Conservation (phyloP, 2,888 invertebrate species). For the Drosophila kuntzei region DNA sequence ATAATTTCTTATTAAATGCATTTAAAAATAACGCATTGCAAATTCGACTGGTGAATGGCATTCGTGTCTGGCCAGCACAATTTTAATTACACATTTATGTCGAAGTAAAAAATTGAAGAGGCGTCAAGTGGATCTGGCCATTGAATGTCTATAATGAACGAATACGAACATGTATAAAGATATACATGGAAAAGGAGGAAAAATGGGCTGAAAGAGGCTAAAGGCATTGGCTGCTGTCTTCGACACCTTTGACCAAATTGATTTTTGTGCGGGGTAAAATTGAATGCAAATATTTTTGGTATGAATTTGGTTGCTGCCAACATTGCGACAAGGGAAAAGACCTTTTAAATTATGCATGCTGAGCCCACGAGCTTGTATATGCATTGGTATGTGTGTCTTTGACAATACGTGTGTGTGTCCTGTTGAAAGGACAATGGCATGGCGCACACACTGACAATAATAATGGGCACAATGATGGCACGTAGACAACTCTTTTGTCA, state of each 20-base stretch:
- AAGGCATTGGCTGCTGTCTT: slow-evolving; percentile 42
- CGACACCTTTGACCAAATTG: slow-evolving; percentile 73
- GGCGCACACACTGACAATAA: slow-evolving; percentile 57
- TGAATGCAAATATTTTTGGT: slow-evolving; percentile 70
- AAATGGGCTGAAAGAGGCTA: neutral
- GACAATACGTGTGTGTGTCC: slow-evolving; percentile 7
- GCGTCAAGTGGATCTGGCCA: slow-evolving; percentile 35
- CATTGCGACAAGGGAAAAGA: slow-evolving; percentile 12
- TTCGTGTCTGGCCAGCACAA: slow-evolving; percentile 32
- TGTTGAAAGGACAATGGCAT: slow-evolving; percentile 70
- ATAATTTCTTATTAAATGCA: slow-evolving; percentile 37
- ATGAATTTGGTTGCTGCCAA: slow-evolving; percentile 27
- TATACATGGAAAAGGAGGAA: slow-evolving; percentile 2
- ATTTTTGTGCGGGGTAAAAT: slow-evolving; percentile 58
- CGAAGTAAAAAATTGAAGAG: slow-evolving; percentile 43
- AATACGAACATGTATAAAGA: slow-evolving; percentile 1
- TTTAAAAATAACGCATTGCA: slow-evolving; percentile 57
- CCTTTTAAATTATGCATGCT: slow-evolving; percentile 64
- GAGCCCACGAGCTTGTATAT: slow-evolving; percentile 14
- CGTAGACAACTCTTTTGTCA: slow-evolving; percentile 81
- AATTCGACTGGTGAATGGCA: slow-evolving; percentile 20
- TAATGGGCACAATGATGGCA: slow-evolving; percentile 73
- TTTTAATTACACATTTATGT: slow-evolving; percentile 76
- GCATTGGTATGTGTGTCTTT: slow-evolving; percentile 19
- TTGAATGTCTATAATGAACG: slow-evolving; percentile 34